Conservation (phyloP, 2,797 vertebrate species). For the Onychomys leucogaster region DNA sequence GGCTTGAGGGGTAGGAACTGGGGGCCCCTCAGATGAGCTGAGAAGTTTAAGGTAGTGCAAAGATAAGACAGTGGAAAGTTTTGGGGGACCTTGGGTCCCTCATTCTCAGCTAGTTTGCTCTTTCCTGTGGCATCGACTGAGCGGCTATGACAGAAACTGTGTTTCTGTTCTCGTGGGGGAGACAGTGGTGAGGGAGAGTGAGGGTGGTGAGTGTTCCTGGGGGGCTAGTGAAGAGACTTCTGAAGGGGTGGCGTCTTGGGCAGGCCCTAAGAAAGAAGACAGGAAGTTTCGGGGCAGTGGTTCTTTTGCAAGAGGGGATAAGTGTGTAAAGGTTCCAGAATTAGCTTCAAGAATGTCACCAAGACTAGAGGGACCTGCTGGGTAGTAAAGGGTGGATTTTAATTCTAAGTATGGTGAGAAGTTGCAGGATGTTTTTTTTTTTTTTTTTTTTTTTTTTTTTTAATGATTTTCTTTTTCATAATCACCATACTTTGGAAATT, state of each 20-base stretch:
- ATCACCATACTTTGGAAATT: slow-evolving; percentile 18
- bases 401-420: background rate
- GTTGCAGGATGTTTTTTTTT: background rate
- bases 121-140: background rate
- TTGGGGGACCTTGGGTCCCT: background rate
- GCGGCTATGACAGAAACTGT: background rate
- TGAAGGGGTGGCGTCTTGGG: background rate
- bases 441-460: background rate
- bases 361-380: background rate
- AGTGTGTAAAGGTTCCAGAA: background rate
- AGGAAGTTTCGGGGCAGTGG: background rate
- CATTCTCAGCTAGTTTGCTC: background rate
- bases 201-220: background rate
- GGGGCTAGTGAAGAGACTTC: background rate
- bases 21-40: background rate
- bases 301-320: background rate
- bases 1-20: background rate
- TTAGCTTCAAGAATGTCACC: background rate
- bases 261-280: background rate
- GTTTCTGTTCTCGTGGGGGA: background rate
- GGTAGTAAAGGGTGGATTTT: background rate
- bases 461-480: slow-evolving; percentile 1
- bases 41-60: background rate
- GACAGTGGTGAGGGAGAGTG: background rate
- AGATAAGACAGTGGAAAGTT: background rate